These are phyloP conservation scores for Turritopsis dohrnii DNA, from an alignment of 30 jellyfish, hydroid and myxozoan genomes.

Conservation along the genomic window DNA sequence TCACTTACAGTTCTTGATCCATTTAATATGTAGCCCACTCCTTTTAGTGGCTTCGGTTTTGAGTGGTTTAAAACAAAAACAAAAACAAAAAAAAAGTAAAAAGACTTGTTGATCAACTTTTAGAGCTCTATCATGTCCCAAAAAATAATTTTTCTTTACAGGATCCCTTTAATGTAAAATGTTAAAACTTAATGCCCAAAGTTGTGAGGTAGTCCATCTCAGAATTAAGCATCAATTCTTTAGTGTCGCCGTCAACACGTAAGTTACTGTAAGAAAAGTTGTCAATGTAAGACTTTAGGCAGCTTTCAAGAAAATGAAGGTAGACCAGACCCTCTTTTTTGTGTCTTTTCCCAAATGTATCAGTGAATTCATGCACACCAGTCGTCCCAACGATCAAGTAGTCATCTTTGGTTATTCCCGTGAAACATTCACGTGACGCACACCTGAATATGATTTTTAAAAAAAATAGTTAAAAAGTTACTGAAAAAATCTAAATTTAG, in stretches of 20 bases:
- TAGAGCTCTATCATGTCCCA: neutral
- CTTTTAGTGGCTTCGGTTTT: too few relatives aligned
- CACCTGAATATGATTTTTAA: slow-evolving; percentile 9
- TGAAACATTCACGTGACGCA: slow-evolving; percentile 2
- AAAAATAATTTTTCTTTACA: neutral
- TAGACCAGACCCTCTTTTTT: slow-evolving; percentile 8
- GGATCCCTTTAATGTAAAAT: neutral
- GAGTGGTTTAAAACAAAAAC: too few relatives aligned
- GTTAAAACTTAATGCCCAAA: neutral
- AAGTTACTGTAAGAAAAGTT: neutral
- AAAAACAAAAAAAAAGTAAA: too few relatives aligned
- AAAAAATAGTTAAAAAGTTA: too few relatives aligned
- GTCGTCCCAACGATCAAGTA: slow-evolving; percentile 1
- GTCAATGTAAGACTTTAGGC: neutral
- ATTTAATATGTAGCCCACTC: too few relatives aligned
- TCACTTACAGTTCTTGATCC: too few relatives aligned
- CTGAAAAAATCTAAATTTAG: too few relatives aligned
- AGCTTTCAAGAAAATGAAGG: neutral
- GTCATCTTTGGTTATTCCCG: neutral
- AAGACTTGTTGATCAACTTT: too few relatives aligned
- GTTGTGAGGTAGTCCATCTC: neutral
- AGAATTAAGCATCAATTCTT: neutral
- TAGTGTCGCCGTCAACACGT: neutral
- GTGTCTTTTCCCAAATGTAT: neutral
- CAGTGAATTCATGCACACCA: slow-evolving; percentile 6